These are phyloP conservation scores for Fistularia tabacaria DNA, from an alignment of 2,797 vertebrate species.

Conservation along the genomic window DNA sequence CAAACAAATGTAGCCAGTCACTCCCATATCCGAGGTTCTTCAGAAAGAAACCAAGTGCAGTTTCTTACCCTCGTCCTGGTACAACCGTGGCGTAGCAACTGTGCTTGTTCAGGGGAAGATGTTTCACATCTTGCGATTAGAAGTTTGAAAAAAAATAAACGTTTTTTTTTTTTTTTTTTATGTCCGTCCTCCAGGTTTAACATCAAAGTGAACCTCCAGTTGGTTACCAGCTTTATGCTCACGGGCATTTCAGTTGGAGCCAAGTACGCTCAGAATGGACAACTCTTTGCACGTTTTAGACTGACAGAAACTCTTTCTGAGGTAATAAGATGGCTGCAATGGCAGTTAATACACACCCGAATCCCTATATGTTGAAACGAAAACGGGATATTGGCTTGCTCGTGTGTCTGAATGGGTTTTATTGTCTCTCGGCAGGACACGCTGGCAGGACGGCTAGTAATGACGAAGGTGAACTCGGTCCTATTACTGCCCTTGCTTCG, in stretches of 20 bases:
- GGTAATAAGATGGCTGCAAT: constrained; percentile 43
- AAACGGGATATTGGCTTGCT: neutral
- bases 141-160: too few species aligned
- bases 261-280: constrained; percentile 96
- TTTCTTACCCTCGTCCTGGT: too few species aligned
- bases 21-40: too few species aligned
- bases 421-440: constrained; percentile 75
- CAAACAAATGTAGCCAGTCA: too few species aligned
- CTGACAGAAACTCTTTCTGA: constrained; percentile 97
- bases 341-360: neutral
- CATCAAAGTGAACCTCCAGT: constrained; percentile 98
- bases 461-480: constrained; percentile 99
- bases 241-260: constrained; percentile 97
- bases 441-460: constrained; percentile 93
- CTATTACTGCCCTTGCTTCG: constrained; percentile 89
- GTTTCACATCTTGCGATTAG: neutral
- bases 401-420: too few species aligned
- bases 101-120: neutral
- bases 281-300: constrained; percentile 97
- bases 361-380: neutral
- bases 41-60: too few species aligned
- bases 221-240: constrained; percentile 97
- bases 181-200: constrained; percentile 84
- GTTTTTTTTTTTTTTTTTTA: neutral
- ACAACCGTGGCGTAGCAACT: neutral